A percentile compares a stretch with the other conserved stretches of the same genome.
These are phyloP conservation scores for Neomorphus geoffroyi DNA, from an alignment of 2,797 vertebrate species.

Conservation along the genomic window DNA sequence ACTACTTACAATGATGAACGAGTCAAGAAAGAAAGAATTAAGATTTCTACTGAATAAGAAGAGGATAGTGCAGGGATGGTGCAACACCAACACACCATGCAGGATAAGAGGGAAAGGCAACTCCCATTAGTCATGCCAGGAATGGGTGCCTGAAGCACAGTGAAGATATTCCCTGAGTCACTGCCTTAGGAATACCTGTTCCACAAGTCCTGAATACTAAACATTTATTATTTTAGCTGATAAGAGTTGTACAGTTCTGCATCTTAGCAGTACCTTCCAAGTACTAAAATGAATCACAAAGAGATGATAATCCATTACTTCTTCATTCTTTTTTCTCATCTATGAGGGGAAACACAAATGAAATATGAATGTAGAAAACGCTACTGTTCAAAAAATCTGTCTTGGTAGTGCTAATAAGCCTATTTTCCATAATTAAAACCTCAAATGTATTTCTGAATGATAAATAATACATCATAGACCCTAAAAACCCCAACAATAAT, in stretches of 20 bases:
- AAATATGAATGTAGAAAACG: neutral
- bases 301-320: neutral
- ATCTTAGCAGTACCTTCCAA: neutral
- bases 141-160: neutral
- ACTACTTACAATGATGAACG: neutral
- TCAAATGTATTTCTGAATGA: neutral
- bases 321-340: neutral
- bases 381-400: neutral
- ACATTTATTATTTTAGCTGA: neutral
- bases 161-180: neutral
- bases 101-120: neutral
- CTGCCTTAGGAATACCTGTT: neutral
- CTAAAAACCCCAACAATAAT: neutral
- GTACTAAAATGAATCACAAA: neutral
- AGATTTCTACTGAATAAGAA: neutral
- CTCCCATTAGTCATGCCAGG: neutral
- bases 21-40: neutral
- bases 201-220: neutral
- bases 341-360: neutral
- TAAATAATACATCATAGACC: neutral
- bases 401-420: neutral
- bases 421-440: neutral
- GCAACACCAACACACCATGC: neutral
- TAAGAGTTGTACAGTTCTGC: neutral
- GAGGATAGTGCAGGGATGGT: neutral